A percentile compares a stretch with the other conserved stretches of the same genome.
Conservation (phyloP, 2,113 vertebrate genomes). For the Otocyon megalotis region DNA sequence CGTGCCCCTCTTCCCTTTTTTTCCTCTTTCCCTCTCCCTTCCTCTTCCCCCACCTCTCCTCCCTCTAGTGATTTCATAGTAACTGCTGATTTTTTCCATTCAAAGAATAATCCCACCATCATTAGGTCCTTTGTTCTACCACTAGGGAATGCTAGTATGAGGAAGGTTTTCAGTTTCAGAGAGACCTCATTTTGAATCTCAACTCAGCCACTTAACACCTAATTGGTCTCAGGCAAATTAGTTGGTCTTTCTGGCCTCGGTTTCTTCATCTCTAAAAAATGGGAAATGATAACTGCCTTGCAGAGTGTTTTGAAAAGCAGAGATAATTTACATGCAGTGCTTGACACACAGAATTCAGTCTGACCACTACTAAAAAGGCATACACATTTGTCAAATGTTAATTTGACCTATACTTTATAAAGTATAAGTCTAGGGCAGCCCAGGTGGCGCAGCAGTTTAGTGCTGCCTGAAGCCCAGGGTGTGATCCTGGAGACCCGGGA, state of each 20-base stretch:
- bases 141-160: not conserved
- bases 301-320: slow-evolving; percentile 7
- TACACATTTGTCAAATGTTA: slow-evolving; percentile 6
- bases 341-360: not conserved
- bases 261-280: not conserved
- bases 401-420: slow-evolving; percentile 21
- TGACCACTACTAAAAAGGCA: not conserved
- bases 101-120: not conserved
- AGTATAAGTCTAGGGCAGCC: not conserved
- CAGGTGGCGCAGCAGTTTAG: too few relatives aligned
- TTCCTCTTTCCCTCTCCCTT: not conserved
- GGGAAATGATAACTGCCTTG: not conserved
- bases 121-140: not conserved
- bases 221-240: not conserved
- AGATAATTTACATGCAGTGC: not conserved
- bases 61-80: not conserved
- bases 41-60: not conserved
- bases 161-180: not conserved
- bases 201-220: not conserved
- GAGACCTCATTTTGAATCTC: not conserved
- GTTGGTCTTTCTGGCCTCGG: not conserved
- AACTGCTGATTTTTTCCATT: not conserved
- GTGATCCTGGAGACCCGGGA: too few relatives aligned
- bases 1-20: not conserved
- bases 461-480: too few relatives aligned